Percentiles rank a stretch among this genome's conserved stretches.
phyloP scores from a whole-genome alignment of 2,113 vertebrate species.

The Cryptomyrus ogoouensis region DNA sequence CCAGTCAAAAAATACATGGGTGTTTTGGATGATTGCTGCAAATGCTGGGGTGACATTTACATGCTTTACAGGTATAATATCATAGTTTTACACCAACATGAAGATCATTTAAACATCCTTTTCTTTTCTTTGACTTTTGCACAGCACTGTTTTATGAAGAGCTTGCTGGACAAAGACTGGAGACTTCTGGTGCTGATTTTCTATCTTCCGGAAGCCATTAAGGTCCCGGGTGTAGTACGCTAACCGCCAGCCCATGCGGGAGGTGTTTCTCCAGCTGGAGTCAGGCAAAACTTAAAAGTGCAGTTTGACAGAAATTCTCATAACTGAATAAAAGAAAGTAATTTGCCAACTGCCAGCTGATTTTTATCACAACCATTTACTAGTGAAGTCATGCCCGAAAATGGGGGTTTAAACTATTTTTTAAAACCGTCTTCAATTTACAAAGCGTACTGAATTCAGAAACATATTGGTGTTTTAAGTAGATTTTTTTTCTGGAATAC shows the following conservation, averaged over 20 bases:
- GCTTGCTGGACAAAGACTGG: neutral
- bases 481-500: neutral
- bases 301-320: neutral
- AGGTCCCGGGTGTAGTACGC: neutral
- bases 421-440: neutral
- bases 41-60: neutral
- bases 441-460: neutral
- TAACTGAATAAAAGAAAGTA: neutral
- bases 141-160: neutral
- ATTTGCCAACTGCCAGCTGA: neutral
- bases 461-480: neutral
- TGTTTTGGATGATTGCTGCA: neutral
- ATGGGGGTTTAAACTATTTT: neutral
- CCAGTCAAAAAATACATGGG: neutral
- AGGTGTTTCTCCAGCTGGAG: neutral
- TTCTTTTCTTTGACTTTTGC: neutral
- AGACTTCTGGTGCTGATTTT: neutral
- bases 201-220: neutral
- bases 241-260: neutral
- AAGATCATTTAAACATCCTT: neutral
- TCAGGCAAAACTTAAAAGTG: neutral
- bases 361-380: constrained; percentile 10
- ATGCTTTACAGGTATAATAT: neutral
- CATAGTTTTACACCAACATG: neutral
- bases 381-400: constrained; percentile 11